Conservation (phyloP, 2,113 vertebrate genomes). For the Urocolius indicus region DNA sequence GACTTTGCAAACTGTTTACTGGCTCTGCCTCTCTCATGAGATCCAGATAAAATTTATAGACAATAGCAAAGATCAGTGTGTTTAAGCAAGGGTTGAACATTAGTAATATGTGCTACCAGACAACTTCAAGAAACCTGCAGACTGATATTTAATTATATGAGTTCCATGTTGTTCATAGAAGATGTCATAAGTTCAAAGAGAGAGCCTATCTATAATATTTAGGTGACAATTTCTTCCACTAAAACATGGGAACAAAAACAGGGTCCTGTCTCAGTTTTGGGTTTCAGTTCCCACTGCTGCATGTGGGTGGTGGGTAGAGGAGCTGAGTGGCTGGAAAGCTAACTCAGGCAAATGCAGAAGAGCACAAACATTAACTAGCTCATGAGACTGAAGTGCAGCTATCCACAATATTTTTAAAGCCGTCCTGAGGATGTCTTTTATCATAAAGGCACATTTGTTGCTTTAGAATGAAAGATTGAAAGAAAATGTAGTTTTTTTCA, state of each 20-base stretch:
- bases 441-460: background rate
- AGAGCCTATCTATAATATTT: background rate
- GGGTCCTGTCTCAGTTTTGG: background rate
- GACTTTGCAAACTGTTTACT: background rate
- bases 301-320: too few species aligned
- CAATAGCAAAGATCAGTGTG: background rate
- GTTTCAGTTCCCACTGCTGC: background rate
- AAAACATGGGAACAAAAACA: background rate
- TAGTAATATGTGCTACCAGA: background rate
- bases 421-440: background rate
- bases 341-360: background rate
- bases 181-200: background rate
- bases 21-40: background rate
- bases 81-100: background rate
- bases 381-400: background rate
- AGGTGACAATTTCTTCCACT: background rate
- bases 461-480: background rate
- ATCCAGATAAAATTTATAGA: background rate
- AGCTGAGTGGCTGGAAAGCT: background rate
- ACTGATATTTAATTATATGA: background rate
- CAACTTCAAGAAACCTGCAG: background rate
- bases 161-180: background rate
- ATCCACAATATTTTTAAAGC: background rate
- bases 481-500: background rate
- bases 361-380: background rate